These are phyloP conservation scores for Heliconius himera DNA, from an alignment of 1,140 invertebrate genomes.

Conservation along the genomic window DNA sequence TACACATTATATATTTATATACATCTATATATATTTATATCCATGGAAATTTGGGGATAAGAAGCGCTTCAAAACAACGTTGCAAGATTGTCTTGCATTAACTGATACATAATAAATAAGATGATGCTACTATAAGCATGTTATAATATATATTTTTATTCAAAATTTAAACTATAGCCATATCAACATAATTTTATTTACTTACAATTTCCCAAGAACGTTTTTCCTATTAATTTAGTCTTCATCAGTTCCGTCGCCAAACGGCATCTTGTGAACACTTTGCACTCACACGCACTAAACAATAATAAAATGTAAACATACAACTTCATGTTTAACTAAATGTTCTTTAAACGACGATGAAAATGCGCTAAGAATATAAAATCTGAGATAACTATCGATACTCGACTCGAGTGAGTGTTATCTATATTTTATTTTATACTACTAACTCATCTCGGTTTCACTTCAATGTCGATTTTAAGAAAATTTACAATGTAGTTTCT, in stretches of 20 bases:
- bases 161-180: no score
- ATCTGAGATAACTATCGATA: constrained; percentile 15
- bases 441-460: not conserved
- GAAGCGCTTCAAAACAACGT: no score
- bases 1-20: no score
- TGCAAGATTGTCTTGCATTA: no score
- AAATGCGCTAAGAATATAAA: constrained; percentile 9
- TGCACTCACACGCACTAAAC: constrained; percentile 32
- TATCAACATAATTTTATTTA: not conserved
- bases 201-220: constrained; percentile 43
- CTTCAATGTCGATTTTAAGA: not conserved
- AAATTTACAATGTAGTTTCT: not conserved
- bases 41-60: no score
- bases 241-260: constrained; percentile 35
- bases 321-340: constrained; percentile 28
- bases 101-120: no score
- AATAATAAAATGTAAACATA: constrained; percentile 25
- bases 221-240: constrained; percentile 38
- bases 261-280: constrained; percentile 37
- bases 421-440: not conserved
- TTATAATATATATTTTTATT: no score
- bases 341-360: not conserved
- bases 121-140: no score
- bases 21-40: no score
- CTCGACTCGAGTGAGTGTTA: not conserved